Evolutionary conservation across 2,888 invertebrate species (phyloP).

Genomic region (Chorisops tibialis): DNA sequence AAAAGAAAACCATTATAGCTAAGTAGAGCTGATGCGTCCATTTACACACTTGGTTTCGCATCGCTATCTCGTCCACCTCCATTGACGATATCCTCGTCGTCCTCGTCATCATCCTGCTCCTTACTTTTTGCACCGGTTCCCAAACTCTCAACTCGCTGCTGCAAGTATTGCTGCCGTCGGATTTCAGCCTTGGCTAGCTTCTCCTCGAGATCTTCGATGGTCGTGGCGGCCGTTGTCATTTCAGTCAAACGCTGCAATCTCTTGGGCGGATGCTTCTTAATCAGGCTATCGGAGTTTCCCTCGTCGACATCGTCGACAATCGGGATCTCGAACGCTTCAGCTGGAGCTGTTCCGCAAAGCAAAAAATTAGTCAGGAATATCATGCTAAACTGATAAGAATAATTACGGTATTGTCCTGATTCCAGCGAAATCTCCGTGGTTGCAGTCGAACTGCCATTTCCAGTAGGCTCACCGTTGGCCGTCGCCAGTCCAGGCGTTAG

Average conservation of each 20-base stretch:
- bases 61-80: too few relatives aligned
- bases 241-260: slow-evolving; percentile 66
- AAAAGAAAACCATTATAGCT: too few relatives aligned
- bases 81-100: slow-evolving; percentile 40
- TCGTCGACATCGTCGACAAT: slow-evolving; percentile 51
- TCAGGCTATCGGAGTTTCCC: slow-evolving; percentile 48
- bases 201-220: slow-evolving; percentile 64
- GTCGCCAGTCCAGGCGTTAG: background rate
- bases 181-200: slow-evolving; percentile 71
- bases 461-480: background rate
- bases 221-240: slow-evolving; percentile 55
- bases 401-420: slow-evolving; percentile 24
- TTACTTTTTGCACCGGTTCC: slow-evolving; percentile 52
- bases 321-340: slow-evolving; percentile 62
- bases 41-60: too few relatives aligned
- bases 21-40: too few relatives aligned
- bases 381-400: background rate
- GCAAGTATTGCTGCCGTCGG: slow-evolving; percentile 58
- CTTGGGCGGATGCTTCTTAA: slow-evolving; percentile 63
- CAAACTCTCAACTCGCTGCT: slow-evolving; percentile 43
- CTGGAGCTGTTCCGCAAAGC: slow-evolving; percentile 45
- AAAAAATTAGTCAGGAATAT: background rate
- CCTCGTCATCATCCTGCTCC: slow-evolving; percentile 49
- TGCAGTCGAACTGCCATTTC: background rate
- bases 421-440: background rate